Evolutionary conservation across 2,113 vertebrate species (phyloP), one percentile per base, ranked within the genome.

Genomic region (Nycticorax nycticorax): DNA sequence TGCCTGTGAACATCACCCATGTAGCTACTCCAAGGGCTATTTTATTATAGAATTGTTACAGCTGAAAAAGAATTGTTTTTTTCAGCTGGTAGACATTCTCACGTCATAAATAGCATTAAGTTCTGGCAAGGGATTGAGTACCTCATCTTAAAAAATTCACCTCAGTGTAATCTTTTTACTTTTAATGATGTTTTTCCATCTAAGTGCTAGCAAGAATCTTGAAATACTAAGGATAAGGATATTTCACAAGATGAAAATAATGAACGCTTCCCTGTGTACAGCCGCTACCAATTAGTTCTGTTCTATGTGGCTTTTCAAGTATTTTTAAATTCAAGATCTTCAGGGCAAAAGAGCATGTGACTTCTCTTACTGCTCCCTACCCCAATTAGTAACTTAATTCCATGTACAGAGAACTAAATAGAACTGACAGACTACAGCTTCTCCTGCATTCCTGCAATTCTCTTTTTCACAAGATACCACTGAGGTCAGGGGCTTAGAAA

Each of bases 381-480:
- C 6, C 83, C 69, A 96, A 85, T 94, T 95, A 95, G 85, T 79
- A 79, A 89, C 57, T 85, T 88, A 89, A 96, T 92, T 97, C 78
- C 67, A 59, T 3, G 2, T 83, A 45, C 33, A 88, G 66, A 82
- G 15, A 91, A 21, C 19, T 93, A 85, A 96, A 48, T 14, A 76
- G 48, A 94, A 45, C 37, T 92, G 96, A 88, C 89, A 91, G 57
- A 69, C 74, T 82, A 57, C 56, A 68, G 77, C 63, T 94, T 69
- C 69, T 85, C 16, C 35, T 83, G 59, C 77, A 93, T 96, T 95
- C 92, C 69, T 96, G 45, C 57, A 85, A 69, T 89, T 95, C 69
- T 82, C 32, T 88, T 92, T 81, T 96, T 79, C 71, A 86, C 55
- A 57, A 62, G 77, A 68, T 30, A 88, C 17, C 22, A 37, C 0